These are phyloP conservation scores for Camelus bactrianus DNA, from an alignment of 2,113 vertebrate genomes.

Conservation along the genomic window DNA sequence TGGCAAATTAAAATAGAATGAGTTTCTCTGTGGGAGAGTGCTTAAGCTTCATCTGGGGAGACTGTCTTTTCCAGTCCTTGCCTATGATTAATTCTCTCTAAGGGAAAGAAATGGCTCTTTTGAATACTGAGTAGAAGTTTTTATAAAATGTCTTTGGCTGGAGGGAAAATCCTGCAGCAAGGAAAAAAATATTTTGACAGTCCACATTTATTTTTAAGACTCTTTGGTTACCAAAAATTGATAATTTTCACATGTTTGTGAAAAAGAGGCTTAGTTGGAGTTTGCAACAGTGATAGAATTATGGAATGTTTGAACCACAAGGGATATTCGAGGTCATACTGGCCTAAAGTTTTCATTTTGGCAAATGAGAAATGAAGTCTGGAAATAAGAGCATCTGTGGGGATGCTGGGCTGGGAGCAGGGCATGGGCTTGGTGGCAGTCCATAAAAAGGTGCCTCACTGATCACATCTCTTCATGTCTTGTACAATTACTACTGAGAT, in stretches of 20 bases:
- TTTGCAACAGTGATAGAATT: background rate
- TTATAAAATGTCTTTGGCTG: slow-evolving; percentile 35
- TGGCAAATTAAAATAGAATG: slow-evolving; percentile 77
- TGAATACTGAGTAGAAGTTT: slow-evolving; percentile 61
- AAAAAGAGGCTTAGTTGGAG: slow-evolving; percentile 19
- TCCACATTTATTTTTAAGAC: slow-evolving; percentile 20
- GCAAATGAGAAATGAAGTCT: background rate
- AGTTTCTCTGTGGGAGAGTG: slow-evolving; percentile 37
- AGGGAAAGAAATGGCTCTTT: slow-evolving; percentile 39
- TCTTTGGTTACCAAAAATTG: background rate
- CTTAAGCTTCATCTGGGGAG: slow-evolving; percentile 37
- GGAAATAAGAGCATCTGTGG: background rate
- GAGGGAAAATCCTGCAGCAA: slow-evolving; percentile 51
- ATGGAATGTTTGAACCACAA: background rate
- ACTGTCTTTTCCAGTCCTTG: slow-evolving; percentile 64
- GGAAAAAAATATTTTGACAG: slow-evolving; percentile 5
- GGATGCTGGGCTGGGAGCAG: background rate
- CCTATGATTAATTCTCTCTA: slow-evolving; percentile 68
- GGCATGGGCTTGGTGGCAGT: background rate
- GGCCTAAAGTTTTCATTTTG: background rate
- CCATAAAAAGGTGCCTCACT: background rate
- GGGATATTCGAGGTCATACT: background rate
- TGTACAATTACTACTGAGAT: background rate
- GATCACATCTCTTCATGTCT: background rate
- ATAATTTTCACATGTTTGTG: slow-evolving; percentile 39